A percentile compares a stretch with the other conserved stretches of the same genome.
These are phyloP conservation scores for Periphyllus acericola DNA, from an alignment of 2,888 invertebrate species.

Conservation along the genomic window DNA sequence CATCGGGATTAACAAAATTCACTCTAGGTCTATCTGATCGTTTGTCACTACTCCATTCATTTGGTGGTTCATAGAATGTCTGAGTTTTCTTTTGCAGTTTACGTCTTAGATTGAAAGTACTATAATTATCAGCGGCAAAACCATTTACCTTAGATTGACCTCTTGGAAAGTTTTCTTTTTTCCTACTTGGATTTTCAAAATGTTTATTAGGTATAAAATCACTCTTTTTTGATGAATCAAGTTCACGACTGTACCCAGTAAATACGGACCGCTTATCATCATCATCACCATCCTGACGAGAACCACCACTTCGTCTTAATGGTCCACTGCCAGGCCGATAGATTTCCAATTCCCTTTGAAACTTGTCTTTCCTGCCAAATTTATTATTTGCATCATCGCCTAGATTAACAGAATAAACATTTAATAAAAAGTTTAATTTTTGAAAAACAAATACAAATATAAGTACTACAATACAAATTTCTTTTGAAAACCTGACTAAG, in stretches of 20 bases:
- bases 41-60: conserved; percentile 53
- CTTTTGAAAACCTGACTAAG: not conserved
- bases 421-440: not conserved
- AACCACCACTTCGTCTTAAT: conserved; percentile 73
- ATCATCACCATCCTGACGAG: conserved; percentile 62
- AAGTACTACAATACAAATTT: not conserved
- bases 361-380: conserved; percentile 71
- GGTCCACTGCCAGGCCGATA: conserved; percentile 83
- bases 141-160: conserved; percentile 45
- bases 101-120: conserved; percentile 54
- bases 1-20: conserved; percentile 51
- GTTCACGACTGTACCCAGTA: conserved; percentile 34
- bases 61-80: conserved; percentile 47
- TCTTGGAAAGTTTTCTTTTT: conserved; percentile 55
- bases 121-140: conserved; percentile 53
- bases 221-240: conserved; percentile 50
- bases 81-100: conserved; percentile 53
- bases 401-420: conserved; percentile 12
- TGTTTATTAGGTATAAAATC: conserved; percentile 60
- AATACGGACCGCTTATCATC: conserved; percentile 59
- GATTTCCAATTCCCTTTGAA: conserved; percentile 70
- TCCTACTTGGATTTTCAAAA: conserved; percentile 59
- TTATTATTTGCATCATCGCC: conserved; percentile 62
- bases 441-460: not conserved
- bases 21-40: conserved; percentile 51